Percentiles rank a stretch among this genome's conserved stretches.
These are phyloP conservation scores for Acleris emargana DNA, from an alignment of 2,888 invertebrate species.

Conservation along the genomic window DNA sequence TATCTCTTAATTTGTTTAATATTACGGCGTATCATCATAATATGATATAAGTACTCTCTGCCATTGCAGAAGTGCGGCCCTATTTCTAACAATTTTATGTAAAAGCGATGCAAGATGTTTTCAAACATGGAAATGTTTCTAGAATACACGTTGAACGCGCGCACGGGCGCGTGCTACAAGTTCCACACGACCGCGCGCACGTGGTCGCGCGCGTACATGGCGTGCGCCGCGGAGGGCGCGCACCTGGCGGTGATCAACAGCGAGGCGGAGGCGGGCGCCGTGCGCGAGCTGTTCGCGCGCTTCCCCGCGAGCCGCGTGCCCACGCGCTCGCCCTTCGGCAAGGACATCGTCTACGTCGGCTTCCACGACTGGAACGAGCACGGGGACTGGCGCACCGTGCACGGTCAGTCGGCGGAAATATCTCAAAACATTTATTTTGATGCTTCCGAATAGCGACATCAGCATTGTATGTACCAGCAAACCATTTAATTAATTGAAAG, in stretches of 20 bases:
- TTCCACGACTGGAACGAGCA: constrained; percentile 31
- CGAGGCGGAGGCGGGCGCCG: constrained; percentile 17
- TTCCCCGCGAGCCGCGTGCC: constrained; percentile 4
- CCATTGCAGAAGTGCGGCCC: too few species aligned
- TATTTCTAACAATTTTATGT: too few species aligned
- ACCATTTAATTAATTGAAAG: not conserved
- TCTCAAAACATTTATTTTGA: not conserved
- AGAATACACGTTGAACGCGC: constrained; percentile 27
- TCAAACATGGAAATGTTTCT: not conserved
- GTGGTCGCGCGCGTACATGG: constrained; percentile 35
- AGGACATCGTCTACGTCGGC: constrained; percentile 28
- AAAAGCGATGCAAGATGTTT: too few species aligned
- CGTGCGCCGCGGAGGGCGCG: constrained; percentile 36
- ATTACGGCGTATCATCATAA: too few species aligned
- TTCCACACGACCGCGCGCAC: constrained; percentile 32
- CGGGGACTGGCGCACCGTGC: constrained; percentile 33
- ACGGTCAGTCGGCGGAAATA: constrained; percentile 4
- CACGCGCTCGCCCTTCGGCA: constrained; percentile 12
- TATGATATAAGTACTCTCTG: too few species aligned
- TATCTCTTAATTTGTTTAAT: too few species aligned
- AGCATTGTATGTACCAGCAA: too few species aligned
- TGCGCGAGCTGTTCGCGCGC: constrained; percentile 23
- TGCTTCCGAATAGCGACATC: too few species aligned
- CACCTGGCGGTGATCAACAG: constrained; percentile 33
- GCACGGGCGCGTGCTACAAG: constrained; percentile 37